Evolutionary conservation across 2,113 vertebrate genomes (phyloP).

Genomic region (Cinclus mexicanus): DNA sequence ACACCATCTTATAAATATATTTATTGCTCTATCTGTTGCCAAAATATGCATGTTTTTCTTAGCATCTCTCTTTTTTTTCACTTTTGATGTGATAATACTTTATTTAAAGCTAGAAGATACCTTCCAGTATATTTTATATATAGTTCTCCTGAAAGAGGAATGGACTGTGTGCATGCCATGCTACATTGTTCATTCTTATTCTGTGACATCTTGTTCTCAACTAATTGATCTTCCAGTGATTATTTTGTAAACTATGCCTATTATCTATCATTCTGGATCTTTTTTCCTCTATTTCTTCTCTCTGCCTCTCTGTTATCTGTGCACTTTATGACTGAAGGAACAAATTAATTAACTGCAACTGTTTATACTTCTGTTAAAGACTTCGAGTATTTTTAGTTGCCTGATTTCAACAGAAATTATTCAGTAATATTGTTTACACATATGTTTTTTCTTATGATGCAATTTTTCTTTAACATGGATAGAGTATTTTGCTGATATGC

Average conservation of each 20-base stretch:
- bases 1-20: neutral
- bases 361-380: neutral
- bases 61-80: neutral
- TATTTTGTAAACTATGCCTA: neutral
- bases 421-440: neutral
- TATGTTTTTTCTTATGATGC: neutral
- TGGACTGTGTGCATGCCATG: neutral
- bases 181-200: neutral
- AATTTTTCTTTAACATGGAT: neutral
- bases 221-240: neutral
- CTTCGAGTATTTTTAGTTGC: neutral
- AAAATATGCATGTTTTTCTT: neutral
- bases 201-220: neutral
- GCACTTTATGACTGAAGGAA: neutral
- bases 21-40: neutral
- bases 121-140: neutral
- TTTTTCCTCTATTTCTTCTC: neutral
- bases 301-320: neutral
- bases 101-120: neutral
- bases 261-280: neutral
- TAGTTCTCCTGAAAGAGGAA: neutral
- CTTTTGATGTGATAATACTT: neutral
- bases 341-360: neutral
- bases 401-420: neutral
- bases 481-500: neutral